Evolutionary conservation across 92 coral and sea anemone genomes (phyloP).

Genomic region (Porites lobata): DNA sequence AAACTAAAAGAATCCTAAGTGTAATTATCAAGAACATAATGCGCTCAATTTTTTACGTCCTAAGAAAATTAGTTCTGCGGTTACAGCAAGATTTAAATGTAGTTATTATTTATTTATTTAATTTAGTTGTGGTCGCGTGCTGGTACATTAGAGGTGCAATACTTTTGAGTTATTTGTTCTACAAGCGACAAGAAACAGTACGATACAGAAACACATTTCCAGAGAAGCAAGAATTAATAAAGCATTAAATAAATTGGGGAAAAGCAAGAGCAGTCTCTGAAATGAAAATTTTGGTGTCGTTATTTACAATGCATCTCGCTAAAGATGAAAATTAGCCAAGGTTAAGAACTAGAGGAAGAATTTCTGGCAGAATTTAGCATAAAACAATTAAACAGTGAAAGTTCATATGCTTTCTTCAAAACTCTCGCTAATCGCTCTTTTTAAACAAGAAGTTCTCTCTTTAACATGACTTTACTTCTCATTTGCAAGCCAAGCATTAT

Average conservation of each 20-base stretch:
- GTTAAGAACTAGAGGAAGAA: background rate
- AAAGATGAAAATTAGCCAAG: background rate
- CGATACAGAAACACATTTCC: background rate
- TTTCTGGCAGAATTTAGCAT: background rate
- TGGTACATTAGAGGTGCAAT: background rate
- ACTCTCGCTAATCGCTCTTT: background rate
- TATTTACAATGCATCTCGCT: background rate
- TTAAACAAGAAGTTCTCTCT: too few relatives aligned
- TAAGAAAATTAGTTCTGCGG: conserved; percentile 35
- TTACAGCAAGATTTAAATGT: conserved; percentile 7
- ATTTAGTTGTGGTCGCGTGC: conserved; percentile 28
- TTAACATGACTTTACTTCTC: background rate
- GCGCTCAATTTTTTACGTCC: background rate
- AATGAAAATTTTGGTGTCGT: background rate
- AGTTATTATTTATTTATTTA: conserved; percentile 21
- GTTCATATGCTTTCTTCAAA: background rate
- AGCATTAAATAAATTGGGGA: background rate
- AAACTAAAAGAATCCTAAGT: background rate
- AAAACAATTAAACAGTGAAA: background rate
- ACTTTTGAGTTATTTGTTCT: too few relatives aligned
- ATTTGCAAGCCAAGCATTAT: too few relatives aligned
- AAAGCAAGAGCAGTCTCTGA: background rate
- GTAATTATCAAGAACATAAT: conserved; percentile 6
- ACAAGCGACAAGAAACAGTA: background rate
- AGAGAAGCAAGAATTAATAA: background rate